phyloP scores from a whole-genome alignment of 2,113 vertebrate species.

The Aegotheles bennettii region DNA sequence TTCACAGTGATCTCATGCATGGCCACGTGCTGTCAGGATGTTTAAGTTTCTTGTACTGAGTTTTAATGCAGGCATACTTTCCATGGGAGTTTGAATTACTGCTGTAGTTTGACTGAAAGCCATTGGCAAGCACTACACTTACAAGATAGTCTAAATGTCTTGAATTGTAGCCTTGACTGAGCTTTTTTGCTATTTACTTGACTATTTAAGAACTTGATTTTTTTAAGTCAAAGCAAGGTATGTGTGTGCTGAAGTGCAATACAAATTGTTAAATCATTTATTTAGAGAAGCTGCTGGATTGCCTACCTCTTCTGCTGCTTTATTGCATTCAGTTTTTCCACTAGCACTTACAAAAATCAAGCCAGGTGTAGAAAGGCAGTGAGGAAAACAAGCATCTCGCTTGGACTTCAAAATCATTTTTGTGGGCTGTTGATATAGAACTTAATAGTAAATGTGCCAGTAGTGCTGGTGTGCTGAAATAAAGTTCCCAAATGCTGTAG shows the following conservation, averaged over 20 bases:
- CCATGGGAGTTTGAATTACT: slow-evolving; percentile 35
- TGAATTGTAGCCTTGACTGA: not conserved
- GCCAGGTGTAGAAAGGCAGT: not conserved
- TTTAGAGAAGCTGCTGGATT: not conserved
- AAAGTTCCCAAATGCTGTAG: not conserved
- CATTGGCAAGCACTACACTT: not conserved
- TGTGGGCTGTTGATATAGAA: not conserved
- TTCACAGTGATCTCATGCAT: slow-evolving; percentile 29
- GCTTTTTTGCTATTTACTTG: not conserved
- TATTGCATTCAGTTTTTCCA: not conserved
- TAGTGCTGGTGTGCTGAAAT: not conserved
- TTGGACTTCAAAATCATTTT: not conserved
- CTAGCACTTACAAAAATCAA: not conserved
- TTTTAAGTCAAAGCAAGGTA: not conserved
- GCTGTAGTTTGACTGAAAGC: slow-evolving; percentile 3
- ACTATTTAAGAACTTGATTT: not conserved
- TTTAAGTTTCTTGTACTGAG: slow-evolving; percentile 33
- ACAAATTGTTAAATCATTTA: not conserved
- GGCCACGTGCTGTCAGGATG: slow-evolving; percentile 40
- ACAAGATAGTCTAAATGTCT: not conserved
- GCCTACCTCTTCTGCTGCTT: not conserved
- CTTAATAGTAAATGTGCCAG: not conserved
- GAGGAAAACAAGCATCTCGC: not conserved
- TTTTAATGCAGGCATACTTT: slow-evolving; percentile 40
- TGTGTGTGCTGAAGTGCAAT: not conserved